A percentile compares a stretch with the other conserved stretches of the same genome.
phyloP scores from a whole-genome alignment of 1,140 invertebrate species.

The Ridgeia piscesae region DNA sequence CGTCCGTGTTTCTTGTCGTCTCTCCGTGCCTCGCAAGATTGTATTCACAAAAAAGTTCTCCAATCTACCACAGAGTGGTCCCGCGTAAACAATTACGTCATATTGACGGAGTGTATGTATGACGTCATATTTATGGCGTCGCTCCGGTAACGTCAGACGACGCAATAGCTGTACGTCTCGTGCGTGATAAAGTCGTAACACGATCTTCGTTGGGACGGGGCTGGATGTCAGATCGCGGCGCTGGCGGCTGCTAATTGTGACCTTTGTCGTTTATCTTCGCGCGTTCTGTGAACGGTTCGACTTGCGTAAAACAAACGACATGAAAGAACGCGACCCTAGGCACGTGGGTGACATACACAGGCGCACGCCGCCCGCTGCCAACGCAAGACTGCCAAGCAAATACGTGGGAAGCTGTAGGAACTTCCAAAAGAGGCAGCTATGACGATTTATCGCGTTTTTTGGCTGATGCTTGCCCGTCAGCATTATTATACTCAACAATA shows the following conservation, averaged over 20 bases:
- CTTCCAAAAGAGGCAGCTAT: too few species aligned
- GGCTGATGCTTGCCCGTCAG: too few species aligned
- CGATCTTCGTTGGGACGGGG: background rate
- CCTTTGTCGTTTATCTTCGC: background rate
- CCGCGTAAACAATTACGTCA: background rate
- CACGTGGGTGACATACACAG: background rate
- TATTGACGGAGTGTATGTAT: background rate
- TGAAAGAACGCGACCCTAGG: background rate
- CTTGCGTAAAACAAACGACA: background rate
- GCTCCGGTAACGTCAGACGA: background rate
- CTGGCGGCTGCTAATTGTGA: background rate
- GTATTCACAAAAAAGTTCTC: too few species aligned
- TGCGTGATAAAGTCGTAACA: background rate
- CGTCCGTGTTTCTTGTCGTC: too few species aligned
- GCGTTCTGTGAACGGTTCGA: background rate
- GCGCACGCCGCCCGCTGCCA: background rate
- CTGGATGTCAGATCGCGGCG: background rate
- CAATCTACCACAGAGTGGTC: background rate
- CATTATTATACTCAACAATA: too few species aligned
- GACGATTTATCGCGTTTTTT: too few species aligned
- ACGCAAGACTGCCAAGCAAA: background rate
- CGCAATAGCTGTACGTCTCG: background rate
- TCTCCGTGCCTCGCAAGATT: too few species aligned
- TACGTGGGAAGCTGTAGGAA: background rate
- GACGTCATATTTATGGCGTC: background rate